phyloP scores from a whole-genome alignment of 1,140 invertebrate species.

The Epicauta chinensis region DNA sequence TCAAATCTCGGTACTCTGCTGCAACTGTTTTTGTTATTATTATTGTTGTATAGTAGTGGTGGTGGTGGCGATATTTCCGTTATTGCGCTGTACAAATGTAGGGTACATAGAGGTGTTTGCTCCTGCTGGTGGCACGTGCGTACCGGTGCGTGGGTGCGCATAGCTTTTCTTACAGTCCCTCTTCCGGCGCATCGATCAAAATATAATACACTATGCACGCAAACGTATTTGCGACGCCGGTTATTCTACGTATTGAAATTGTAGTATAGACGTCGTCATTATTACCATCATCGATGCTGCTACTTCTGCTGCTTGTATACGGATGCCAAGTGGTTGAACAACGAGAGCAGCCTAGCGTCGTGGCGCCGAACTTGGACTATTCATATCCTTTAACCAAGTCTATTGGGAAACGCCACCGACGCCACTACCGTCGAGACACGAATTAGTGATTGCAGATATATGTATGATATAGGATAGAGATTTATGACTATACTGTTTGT shows the following conservation, averaged over 20 bases:
- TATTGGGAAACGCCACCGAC: constrained; percentile 2
- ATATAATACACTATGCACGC: not conserved
- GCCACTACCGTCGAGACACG: not conserved
- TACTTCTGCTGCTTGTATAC: not conserved
- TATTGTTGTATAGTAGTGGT: no score
- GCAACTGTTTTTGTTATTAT: no score
- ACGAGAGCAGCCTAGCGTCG: constrained; percentile 15
- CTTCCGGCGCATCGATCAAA: constrained; percentile 7
- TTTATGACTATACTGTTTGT: constrained; percentile 4
- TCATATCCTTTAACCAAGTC: not conserved
- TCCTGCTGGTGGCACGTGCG: constrained; percentile 13
- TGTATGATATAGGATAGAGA: constrained; percentile 15
- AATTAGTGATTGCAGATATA: constrained; percentile 16
- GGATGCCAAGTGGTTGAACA: not conserved
- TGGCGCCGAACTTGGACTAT: constrained; percentile 12
- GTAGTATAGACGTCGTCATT: not conserved
- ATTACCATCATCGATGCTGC: not conserved
- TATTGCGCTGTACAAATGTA: constrained; percentile 17
- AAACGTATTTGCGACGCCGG: no score
- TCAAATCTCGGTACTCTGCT: no score
- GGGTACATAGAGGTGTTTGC: constrained; percentile 15
- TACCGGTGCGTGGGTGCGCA: constrained; percentile 9
- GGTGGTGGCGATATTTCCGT: constrained; percentile 6
- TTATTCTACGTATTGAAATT: no score
- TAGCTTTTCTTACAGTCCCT: constrained; percentile 1